Conservation (phyloP, 1,140 invertebrate species). For the Ceratina calcarata region DNA sequence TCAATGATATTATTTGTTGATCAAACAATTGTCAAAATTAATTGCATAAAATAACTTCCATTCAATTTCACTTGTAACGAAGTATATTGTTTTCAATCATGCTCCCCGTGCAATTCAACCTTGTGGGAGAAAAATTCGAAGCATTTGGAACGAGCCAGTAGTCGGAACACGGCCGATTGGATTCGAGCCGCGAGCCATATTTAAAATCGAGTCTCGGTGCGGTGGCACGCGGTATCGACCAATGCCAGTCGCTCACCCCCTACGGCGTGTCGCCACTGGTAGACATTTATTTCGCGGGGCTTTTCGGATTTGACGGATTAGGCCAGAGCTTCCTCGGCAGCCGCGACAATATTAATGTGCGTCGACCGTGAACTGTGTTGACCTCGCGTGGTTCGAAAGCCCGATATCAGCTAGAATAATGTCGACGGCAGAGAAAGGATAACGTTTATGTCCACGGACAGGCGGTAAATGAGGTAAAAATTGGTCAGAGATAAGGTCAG, state of each 20-base stretch:
- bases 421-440: neutral
- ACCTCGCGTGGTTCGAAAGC: neutral
- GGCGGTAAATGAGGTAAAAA: conserved; percentile 48
- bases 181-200: conserved; percentile 10
- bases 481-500: conserved; percentile 61
- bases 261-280: neutral
- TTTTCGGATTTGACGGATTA: conserved; percentile 66
- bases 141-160: neutral
- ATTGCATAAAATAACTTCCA: too few relatives aligned
- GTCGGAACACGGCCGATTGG: neutral
- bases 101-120: neutral
- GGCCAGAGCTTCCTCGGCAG: conserved; percentile 46
- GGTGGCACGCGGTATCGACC: conserved; percentile 21
- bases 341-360: conserved; percentile 59
- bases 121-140: neutral
- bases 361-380: neutral
- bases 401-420: conserved; percentile 4
- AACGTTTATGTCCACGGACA: neutral
- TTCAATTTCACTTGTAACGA: neutral
- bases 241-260: neutral
- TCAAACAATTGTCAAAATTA: too few relatives aligned
- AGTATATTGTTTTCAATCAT: neutral
- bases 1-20: too few relatives aligned
- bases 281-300: conserved; percentile 60
- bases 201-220: conserved; percentile 22